Conservation (phyloP, 2,797 vertebrate genomes). For the Sebastolobus alascanus region DNA sequence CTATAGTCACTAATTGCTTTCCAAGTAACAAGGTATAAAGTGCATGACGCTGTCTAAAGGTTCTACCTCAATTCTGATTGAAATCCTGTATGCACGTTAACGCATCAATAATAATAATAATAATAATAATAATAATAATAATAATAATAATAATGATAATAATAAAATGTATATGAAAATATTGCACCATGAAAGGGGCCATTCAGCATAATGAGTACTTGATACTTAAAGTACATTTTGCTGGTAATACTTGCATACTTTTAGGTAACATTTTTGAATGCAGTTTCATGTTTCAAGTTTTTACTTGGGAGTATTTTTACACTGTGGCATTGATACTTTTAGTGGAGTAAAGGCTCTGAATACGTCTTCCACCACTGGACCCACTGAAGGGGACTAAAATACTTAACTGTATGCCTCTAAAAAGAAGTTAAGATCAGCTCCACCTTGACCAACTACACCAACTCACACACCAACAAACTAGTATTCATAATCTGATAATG, state of each 20-base stretch:
- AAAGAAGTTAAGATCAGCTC: not conserved
- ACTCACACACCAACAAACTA: not conserved
- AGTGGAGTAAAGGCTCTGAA: not conserved
- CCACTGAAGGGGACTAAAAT: not conserved
- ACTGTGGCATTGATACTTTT: not conserved
- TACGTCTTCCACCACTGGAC: not conserved
- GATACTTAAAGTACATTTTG: too few species aligned
- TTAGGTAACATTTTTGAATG: not conserved
- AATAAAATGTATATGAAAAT: not conserved
- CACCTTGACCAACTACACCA: not conserved
- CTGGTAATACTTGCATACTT: not conserved
- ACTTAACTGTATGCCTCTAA: not conserved
- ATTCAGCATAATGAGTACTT: too few species aligned
- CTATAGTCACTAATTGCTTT: not conserved
- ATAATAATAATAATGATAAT: not conserved
- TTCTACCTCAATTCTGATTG: not conserved
- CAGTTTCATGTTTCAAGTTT: not conserved
- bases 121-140: not conserved
- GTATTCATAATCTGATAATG: not conserved
- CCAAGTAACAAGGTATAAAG: not conserved
- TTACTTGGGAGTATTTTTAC: not conserved
- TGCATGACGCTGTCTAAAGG: not conserved
- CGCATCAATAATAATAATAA: not conserved
- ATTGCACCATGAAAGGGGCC: not conserved
- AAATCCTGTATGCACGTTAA: not conserved